A percentile compares a stretch with the other conserved stretches of the same genome.
Evolutionary conservation across 53 echinoderm and acorn worm genomes (phyloP).

Genomic region (Zoroaster sp.): DNA sequence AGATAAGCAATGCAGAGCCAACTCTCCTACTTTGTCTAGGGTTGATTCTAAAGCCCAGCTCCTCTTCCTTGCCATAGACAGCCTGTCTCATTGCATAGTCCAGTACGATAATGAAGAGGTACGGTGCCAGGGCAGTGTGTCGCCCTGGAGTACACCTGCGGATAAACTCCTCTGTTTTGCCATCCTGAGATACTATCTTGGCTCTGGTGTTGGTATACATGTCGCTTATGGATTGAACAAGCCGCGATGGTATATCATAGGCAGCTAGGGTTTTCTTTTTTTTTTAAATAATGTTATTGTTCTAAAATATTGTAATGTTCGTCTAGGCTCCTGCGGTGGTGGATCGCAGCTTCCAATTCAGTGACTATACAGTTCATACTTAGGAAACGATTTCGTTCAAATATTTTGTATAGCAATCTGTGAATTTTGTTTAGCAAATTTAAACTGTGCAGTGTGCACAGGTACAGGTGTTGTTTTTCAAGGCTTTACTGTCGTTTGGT

Average conservation of each 20-base stretch:
- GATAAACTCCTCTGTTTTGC: not conserved
- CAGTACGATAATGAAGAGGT: not conserved
- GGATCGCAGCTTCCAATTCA: too few relatives aligned
- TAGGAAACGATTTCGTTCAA: too few relatives aligned
- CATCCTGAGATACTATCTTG: not conserved
- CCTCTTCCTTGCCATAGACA: not conserved
- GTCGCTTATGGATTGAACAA: not conserved
- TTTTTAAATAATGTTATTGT: too few relatives aligned
- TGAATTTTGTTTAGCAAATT: too few relatives aligned
- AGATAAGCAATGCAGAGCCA: not conserved
- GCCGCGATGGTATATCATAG: not conserved
- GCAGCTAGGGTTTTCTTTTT: not conserved
- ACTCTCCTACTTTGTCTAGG: not conserved
- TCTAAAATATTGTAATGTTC: too few relatives aligned
- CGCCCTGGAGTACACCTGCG: not conserved
- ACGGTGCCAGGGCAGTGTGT: not conserved
- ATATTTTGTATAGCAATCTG: too few relatives aligned
- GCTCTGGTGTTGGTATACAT: slow-evolving; percentile 1
- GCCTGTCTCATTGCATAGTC: slow-evolving; percentile 27
- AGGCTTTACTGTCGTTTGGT: too few relatives aligned
- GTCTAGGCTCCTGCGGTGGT: too few relatives aligned
- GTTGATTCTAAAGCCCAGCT: not conserved
- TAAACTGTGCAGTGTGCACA: too few relatives aligned
- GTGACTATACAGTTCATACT: too few relatives aligned
- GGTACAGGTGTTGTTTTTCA: too few relatives aligned